Conservation (phyloP, 2,888 invertebrate genomes). For the Caenorhabditis auriculariae region DNA sequence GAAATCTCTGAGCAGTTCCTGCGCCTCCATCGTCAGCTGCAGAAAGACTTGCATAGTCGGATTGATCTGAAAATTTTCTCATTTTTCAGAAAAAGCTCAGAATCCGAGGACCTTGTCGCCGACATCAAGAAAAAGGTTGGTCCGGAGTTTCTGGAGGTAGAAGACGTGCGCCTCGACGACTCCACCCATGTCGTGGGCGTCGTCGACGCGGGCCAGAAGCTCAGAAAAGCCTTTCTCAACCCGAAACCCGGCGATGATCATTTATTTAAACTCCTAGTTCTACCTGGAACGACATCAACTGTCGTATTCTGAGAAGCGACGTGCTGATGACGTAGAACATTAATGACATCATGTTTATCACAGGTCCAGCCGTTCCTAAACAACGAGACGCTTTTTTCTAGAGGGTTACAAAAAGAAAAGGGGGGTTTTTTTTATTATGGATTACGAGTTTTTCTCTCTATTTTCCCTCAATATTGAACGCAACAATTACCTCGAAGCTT, state of each 20-base stretch:
- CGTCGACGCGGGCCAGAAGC: slow-evolving; percentile 22
- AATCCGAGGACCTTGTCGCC: slow-evolving; percentile 1
- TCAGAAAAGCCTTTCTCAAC: neutral
- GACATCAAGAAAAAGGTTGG: no score
- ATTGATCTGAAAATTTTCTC: slow-evolving; percentile 13
- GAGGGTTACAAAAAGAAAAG: no score
- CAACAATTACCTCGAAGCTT: neutral
- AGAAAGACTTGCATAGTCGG: slow-evolving; percentile 12
- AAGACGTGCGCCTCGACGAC: slow-evolving; percentile 20
- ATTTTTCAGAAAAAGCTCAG: slow-evolving; percentile 4
- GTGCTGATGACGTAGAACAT: slow-evolving; percentile 14
- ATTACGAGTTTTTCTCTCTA: neutral
- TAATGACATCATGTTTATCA: slow-evolving; percentile 14
- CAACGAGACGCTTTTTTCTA: slow-evolving; percentile 8
- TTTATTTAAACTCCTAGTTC: neutral
- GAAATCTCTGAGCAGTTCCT: slow-evolving; percentile 10
- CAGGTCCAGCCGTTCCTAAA: slow-evolving; percentile 17
- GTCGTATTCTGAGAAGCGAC: slow-evolving; percentile 6
- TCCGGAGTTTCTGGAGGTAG: no score
- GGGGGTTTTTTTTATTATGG: neutral
- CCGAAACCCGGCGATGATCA: neutral
- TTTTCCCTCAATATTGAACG: neutral
- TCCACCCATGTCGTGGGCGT: slow-evolving; percentile 20
- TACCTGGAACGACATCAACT: slow-evolving; percentile 5
- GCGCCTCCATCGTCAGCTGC: slow-evolving; percentile 16